Evolutionary conservation across 2,113 vertebrate genomes (phyloP).

Genomic region (Trochalopteron elliotii): DNA sequence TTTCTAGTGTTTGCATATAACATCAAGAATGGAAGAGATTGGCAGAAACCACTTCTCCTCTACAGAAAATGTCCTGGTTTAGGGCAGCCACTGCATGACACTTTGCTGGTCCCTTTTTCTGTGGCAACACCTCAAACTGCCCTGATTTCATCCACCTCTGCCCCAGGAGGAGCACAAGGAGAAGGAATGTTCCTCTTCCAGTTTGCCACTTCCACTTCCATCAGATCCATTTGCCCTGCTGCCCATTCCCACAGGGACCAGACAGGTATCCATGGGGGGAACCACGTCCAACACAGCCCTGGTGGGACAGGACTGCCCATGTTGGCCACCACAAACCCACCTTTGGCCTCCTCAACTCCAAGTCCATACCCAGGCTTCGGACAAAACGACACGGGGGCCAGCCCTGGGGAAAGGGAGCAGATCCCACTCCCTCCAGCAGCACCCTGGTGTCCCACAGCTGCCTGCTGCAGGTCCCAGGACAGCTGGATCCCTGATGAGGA

Average conservation of each 20-base stretch:
- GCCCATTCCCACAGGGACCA: background rate
- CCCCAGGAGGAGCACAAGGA: background rate
- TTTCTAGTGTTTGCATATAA: background rate
- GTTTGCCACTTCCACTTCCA: background rate
- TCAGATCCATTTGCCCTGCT: background rate
- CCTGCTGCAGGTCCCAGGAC: background rate
- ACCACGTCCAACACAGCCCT: rapidly evolving
- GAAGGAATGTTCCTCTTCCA: background rate
- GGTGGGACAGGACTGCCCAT: background rate
- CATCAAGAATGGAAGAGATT: background rate
- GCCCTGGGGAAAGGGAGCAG: background rate
- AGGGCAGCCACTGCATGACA: background rate
- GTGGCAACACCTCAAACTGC: background rate
- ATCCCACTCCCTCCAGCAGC: background rate
- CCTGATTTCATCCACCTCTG: background rate
- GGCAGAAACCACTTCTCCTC: background rate
- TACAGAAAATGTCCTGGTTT: background rate
- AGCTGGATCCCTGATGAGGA: background rate
- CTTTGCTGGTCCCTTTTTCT: background rate
- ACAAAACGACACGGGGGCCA: rapidly evolving
- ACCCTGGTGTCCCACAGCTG: background rate
- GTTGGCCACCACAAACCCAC: rapidly evolving
- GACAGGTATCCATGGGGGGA: rapidly evolving
- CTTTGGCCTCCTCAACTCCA: background rate
- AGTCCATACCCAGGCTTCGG: background rate